phyloP scores from a whole-genome alignment of 2,113 vertebrate species.

The Oryzias javanicus region DNA sequence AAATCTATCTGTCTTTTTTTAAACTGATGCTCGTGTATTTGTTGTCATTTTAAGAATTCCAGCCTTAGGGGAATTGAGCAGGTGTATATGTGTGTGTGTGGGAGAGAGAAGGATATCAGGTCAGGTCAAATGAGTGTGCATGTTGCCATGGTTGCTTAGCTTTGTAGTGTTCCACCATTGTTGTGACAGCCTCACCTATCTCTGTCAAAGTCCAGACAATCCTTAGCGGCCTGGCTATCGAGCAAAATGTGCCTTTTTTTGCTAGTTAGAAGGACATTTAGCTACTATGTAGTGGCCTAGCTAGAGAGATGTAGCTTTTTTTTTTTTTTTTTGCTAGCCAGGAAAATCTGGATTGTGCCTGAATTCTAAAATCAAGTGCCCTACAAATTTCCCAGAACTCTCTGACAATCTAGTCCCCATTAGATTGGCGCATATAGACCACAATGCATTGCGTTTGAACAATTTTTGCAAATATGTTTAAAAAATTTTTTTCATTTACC shows the following conservation, averaged over 20 bases:
- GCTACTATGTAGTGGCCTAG: too few species aligned
- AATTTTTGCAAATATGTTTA: too few species aligned
- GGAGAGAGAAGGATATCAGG: conserved; percentile 40
- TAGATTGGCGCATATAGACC: too few species aligned
- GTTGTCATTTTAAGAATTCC: conserved; percentile 32
- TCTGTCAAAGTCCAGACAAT: conserved; percentile 37
- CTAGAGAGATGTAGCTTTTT: too few species aligned
- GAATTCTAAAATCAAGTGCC: too few species aligned
- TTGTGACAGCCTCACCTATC: conserved; percentile 44
- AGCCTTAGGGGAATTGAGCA: conserved; percentile 17
- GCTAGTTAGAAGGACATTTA: neutral
- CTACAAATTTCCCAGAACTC: too few species aligned
- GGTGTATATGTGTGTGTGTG: conserved; percentile 12
- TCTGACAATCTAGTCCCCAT: too few species aligned
- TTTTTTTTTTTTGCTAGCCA: too few species aligned
- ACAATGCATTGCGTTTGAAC: too few species aligned
- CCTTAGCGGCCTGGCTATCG: conserved; percentile 13
- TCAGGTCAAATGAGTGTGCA: conserved; percentile 58
- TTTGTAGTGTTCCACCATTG: conserved; percentile 55
- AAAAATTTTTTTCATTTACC: too few species aligned
- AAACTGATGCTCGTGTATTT: conserved; percentile 9
- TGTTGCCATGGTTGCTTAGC: conserved; percentile 63
- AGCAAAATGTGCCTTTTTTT: conserved; percentile 3
- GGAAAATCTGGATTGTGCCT: too few species aligned
- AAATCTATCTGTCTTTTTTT: neutral